Base-by-base conservation (phyloP, 64 coral and sea anemone species). In the Exaiptasia diaphana region DNA sequence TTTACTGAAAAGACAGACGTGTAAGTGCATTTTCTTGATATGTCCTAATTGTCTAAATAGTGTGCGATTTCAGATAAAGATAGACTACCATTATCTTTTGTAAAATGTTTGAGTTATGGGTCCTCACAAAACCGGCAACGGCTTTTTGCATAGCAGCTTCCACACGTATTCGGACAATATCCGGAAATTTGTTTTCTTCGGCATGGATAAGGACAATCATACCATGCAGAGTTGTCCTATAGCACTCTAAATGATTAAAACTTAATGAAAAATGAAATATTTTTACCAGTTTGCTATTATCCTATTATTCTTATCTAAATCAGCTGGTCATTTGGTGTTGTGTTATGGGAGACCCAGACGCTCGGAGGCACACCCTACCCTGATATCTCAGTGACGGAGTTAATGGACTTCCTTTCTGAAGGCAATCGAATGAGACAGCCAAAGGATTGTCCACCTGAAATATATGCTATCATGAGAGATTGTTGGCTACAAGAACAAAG, bases 1-100 rank as follows among this genome's bases (percentile, higher is more conserved):
- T 91, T 79, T 40, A 85, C 89, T 21, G 82, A 86, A 53, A 91
- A 91, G 55, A 90, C 41, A 54, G 88, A 90, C 28, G 80, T 85
- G 88, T 90, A 84, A 90, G 88, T 92, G 6, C 33, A 25, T 0
- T n/a, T 5, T 38, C 29, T 37, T 2, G 17, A 39, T n/a, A n/a
- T n/a, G n/a, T n/a, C n/a, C n/a, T n/a, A n/a, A n/a, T n/a, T n/a
- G n/a, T n/a, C n/a, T n/a, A n/a, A n/a, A n/a, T n/a, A n/a, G n/a
- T n/a, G n/a, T n/a, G n/a, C n/a, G n/a, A n/a, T n/a, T n/a, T n/a
- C n/a, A n/a, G n/a, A n/a, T n/a, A n/a, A n/a, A n/a, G n/a, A n/a
- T n/a, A n/a, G n/a, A n/a, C n/a, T n/a, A n/a, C n/a, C n/a, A n/a
- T n/a, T n/a, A n/a, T n/a, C n/a, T n/a, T n/a, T n/a, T n/a, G n/a